Base-by-base conservation (phyloP, 2,888 invertebrate genomes). In the Lasioglossum marginatum region DNA sequence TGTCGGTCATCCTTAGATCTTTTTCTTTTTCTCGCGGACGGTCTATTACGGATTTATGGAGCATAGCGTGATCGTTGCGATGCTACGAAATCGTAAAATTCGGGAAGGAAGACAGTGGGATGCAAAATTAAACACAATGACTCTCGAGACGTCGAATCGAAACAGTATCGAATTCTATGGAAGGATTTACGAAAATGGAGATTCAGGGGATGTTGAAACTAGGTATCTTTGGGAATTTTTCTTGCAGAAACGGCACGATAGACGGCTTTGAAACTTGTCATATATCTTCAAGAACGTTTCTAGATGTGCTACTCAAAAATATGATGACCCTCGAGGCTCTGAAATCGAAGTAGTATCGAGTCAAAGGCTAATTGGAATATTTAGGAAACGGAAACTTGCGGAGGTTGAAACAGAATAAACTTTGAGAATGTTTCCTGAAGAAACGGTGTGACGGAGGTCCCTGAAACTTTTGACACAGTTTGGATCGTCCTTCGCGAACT, bases 1-100 rank as follows among this genome's bases (percentile, higher is more conserved):
- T 40, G 43, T 57, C 79, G 74, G 79, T 60, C 79, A 82, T 79
- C 80, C 80, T 74, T 70, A 16, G 68, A 48, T 73, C 79, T 43
- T 40, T 43, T 45, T 34, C 57, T 66, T 57, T 57, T 16, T 27
- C 16, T 14, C 68, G 63, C 43, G 31, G 79, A 75, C 60, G 40
- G 79, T 75, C 63, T 52, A 40, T 27, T 23, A 80, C 34, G 68
- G 45, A 43, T 73, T 73, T 57, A 45, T 57, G 52, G 12, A 43
- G 66, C 66, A 34, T 45, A 37, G 57, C 72, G 37, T 37, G 68
- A 68, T 68, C 68, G 43, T 4, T 23, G 31, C 27, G 45, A 31
- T n/a, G 72, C 16, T 48, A 45, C 23, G 31, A 19, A 52, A 52
- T 52, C 23, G 52, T 52, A 52, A 23, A 52, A 52, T 23, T 52